phyloP scores from a whole-genome alignment of 1,140 invertebrate genomes.

The Chironomus striatipennis region DNA sequence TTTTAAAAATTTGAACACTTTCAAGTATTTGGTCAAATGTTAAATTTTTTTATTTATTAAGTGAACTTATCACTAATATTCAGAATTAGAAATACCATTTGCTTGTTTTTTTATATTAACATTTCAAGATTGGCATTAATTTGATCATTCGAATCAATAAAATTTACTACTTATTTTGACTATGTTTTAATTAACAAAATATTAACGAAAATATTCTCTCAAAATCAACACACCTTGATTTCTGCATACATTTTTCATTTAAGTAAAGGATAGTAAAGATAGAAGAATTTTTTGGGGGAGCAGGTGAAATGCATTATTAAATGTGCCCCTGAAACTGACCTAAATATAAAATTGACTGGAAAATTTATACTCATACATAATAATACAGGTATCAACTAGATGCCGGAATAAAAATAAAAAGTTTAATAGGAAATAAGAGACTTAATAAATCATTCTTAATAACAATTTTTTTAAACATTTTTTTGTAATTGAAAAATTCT shows the following conservation, averaged over 20 bases:
- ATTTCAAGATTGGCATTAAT: no score
- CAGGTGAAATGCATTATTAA: background rate
- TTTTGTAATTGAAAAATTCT: slow-evolving; percentile 12
- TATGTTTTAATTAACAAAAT: no score
- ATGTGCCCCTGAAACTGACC: background rate
- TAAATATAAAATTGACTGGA: slow-evolving; percentile 14
- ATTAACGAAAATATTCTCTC: background rate
- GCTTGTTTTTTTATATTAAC: no score
- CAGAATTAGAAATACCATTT: no score
- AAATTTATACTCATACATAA: background rate
- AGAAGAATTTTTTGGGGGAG: background rate
- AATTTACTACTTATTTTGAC: no score
- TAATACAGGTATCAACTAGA: background rate
- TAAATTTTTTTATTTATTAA: no score
- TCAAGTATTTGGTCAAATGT: no score
- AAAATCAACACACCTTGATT: background rate
- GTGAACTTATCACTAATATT: no score
- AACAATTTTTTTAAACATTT: background rate
- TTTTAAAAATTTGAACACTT: no score
- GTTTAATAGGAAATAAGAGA: background rate
- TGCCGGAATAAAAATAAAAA: background rate
- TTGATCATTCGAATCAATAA: no score
- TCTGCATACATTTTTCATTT: background rate
- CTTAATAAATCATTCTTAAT: no score
- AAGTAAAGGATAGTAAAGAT: background rate